These are phyloP conservation scores for Pygathrix nemaeus DNA, from an alignment of 2,113 vertebrate genomes.

Conservation along the genomic window DNA sequence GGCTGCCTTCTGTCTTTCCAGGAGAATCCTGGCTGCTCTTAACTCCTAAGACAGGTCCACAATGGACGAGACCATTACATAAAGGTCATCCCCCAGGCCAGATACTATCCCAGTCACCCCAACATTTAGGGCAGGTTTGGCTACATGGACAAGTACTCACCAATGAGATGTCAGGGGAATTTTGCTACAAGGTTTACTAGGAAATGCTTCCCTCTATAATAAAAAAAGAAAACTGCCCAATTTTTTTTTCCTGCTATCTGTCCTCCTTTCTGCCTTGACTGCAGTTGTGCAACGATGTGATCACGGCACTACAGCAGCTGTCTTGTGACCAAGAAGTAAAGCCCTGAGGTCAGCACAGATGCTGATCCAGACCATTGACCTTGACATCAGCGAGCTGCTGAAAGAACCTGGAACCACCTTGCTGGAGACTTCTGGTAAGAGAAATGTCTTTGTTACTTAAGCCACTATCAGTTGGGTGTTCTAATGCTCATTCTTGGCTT, in stretches of 20 bases:
- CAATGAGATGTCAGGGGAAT: not conserved
- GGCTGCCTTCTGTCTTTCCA: not conserved
- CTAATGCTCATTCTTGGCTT: not conserved
- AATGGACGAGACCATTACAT: not conserved
- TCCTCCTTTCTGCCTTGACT: not conserved
- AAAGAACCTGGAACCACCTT: not conserved
- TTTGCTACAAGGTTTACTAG: not conserved
- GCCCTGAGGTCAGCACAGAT: not conserved
- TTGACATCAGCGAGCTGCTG: not conserved
- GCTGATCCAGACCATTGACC: not conserved
- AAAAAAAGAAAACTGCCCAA: not conserved
- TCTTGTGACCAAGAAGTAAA: not conserved
- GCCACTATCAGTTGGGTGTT: not conserved
- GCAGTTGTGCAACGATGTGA: not conserved
- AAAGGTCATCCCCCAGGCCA: not conserved
- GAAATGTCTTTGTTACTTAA: not conserved
- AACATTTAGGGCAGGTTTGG: not conserved
- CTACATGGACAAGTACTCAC: not conserved
- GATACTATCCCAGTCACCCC: not conserved
- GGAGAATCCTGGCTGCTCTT: not conserved
- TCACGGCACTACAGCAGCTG: not conserved
- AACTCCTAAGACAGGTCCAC: not conserved
- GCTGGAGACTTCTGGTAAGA: not conserved
- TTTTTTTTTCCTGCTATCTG: not conserved
- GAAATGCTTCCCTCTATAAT: not conserved